Evolutionary conservation across 2,888 invertebrate genomes (phyloP).

Genomic region (Cosmia pyralina): DNA sequence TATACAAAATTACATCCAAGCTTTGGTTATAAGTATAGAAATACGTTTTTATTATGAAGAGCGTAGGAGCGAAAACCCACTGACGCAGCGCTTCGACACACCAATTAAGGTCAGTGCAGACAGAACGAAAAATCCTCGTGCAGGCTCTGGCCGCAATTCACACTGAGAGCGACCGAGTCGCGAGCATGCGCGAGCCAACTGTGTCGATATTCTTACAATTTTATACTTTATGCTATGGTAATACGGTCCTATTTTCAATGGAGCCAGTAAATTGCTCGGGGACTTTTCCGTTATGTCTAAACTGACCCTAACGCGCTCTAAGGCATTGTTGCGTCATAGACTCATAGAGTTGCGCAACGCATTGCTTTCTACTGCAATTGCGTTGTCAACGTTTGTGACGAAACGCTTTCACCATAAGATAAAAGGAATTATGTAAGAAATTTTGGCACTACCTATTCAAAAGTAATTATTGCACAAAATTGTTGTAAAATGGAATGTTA

Average conservation of each 20-base stretch:
- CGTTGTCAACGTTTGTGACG: neutral
- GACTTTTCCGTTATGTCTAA: too few species aligned
- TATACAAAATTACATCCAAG: slow-evolving; percentile 57
- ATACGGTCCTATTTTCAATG: too few species aligned
- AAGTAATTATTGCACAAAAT: slow-evolving; percentile 32
- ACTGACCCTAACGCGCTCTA: too few species aligned
- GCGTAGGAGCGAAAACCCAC: neutral
- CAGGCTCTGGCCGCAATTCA: too few species aligned
- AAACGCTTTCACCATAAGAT: neutral
- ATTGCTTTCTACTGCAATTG: neutral
- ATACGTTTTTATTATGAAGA: slow-evolving; percentile 1
- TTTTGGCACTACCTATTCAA: slow-evolving; percentile 76
- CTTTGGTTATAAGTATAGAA: slow-evolving; percentile 28
- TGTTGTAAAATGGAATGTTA: slow-evolving; percentile 18
- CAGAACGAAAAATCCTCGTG: too few species aligned
- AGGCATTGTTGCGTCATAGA: neutral
- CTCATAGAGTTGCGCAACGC: neutral
- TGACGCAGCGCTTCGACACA: neutral
- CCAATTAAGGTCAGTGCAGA: too few species aligned
- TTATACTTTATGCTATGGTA: too few species aligned
- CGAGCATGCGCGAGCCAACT: too few species aligned
- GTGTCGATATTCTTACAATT: too few species aligned
- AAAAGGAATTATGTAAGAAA: slow-evolving; percentile 25
- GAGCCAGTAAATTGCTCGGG: too few species aligned
- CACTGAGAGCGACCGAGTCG: too few species aligned